Evolutionary conservation across 2,797 vertebrate genomes (phyloP).

Genomic region (Eurystomus glaucurus): DNA sequence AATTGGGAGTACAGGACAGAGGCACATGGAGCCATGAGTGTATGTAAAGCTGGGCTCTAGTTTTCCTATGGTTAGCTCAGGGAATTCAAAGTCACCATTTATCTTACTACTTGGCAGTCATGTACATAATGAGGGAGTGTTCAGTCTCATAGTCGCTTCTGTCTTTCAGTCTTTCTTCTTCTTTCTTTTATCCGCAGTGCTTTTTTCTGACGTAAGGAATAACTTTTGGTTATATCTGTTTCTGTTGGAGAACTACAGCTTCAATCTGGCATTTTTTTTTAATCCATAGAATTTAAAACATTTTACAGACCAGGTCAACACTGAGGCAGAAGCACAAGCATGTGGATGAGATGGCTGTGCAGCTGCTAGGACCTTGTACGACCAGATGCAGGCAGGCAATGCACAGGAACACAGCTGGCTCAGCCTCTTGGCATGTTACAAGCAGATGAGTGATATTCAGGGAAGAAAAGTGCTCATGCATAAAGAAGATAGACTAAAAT

Average conservation of each 20-base stretch:
- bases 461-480: neutral
- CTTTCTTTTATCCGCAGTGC: neutral
- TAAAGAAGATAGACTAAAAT: neutral
- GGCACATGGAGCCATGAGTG: accelerated
- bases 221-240: neutral
- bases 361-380: neutral
- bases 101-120: neutral
- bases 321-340: neutral
- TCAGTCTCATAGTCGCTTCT: neutral
- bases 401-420: neutral
- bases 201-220: accelerated
- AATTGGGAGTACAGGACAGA: neutral
- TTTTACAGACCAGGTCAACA: neutral
- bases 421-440: neutral
- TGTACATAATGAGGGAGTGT: neutral
- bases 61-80: neutral
- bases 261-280: neutral
- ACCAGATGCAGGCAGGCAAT: neutral
- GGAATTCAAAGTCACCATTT: neutral
- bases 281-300: neutral
- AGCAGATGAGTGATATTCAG: neutral
- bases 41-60: neutral
- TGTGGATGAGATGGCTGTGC: neutral
- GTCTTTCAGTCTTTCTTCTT: neutral
- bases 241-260: neutral